These are phyloP conservation scores for Porites cylindrica DNA, from an alignment of 92 coral and sea anemone species.

Conservation along the genomic window DNA sequence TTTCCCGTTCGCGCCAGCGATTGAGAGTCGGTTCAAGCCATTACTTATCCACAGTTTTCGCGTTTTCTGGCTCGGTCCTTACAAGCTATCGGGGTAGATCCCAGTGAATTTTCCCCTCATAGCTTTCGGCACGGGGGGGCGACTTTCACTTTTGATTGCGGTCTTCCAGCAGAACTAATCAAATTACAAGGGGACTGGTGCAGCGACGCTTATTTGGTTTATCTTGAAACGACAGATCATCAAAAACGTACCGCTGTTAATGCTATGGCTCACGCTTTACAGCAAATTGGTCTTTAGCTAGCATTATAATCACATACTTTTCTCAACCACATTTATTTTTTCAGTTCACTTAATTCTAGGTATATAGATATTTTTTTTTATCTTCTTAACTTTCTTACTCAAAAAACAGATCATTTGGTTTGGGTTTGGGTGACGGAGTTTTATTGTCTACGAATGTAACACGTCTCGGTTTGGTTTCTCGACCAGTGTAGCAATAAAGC, in stretches of 20 bases:
- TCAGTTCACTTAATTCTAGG: no score
- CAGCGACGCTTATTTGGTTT: slow-evolving; percentile 4
- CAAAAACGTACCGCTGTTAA: neutral
- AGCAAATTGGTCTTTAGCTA: neutral
- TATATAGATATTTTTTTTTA: no score
- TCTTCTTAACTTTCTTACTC: no score
- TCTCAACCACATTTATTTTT: no score
- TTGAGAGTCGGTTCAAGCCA: neutral
- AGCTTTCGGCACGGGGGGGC: neutral
- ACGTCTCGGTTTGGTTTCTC: neutral
- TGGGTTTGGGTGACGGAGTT: no score
- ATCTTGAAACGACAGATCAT: neutral
- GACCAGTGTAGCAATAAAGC: neutral
- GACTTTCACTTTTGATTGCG: slow-evolving; percentile 5
- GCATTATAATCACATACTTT: neutral
- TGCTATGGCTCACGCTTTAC: neutral
- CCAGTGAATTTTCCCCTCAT: neutral
- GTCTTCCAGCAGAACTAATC: neutral
- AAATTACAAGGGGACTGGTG: neutral
- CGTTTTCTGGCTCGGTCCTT: neutral
- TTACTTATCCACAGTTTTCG: neutral
- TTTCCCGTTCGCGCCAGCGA: neutral
- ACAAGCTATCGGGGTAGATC: neutral
- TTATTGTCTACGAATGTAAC: no score
- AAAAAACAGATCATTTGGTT: neutral